Percentiles rank a stretch among this genome's conserved stretches.
These are phyloP conservation scores for Capromys pilorides DNA, from an alignment of 2,797 vertebrate genomes.

Conservation along the genomic window DNA sequence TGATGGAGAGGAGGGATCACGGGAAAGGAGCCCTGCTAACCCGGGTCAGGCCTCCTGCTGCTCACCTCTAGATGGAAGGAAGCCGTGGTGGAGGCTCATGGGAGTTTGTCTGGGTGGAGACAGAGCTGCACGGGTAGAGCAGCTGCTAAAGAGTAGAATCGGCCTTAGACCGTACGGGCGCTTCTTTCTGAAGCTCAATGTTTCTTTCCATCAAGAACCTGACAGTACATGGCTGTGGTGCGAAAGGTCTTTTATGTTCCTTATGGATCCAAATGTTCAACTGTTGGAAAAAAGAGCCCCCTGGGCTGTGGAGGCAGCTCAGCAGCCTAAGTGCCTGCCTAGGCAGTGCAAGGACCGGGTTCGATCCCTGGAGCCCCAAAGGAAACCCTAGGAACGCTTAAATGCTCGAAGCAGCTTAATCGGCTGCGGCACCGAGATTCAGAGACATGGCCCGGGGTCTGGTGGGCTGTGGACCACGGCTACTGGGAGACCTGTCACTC, in stretches of 20 bases:
- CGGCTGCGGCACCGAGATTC: background rate
- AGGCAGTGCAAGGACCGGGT: too few relatives aligned
- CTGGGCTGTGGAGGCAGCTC: too few relatives aligned
- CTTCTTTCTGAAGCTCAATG: background rate
- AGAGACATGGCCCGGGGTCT: background rate
- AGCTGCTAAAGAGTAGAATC: background rate
- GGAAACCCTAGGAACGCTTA: background rate
- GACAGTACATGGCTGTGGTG: too few relatives aligned
- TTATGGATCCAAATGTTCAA: background rate
- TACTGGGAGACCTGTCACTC: background rate
- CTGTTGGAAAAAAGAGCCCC: background rate
- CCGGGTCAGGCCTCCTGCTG: background rate
- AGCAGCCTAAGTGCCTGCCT: too few relatives aligned
- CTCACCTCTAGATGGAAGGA: background rate
- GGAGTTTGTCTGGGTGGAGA: background rate
- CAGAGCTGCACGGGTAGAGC: background rate
- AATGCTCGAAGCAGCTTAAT: background rate
- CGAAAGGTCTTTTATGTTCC: background rate
- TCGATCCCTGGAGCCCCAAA: background rate
- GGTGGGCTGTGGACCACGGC: background rate
- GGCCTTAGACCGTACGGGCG: too few relatives aligned
- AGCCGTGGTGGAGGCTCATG: rapidly evolving
- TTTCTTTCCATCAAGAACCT: background rate
- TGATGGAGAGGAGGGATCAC: background rate
- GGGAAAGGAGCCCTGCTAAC: background rate